Conservation (phyloP, 2,797 vertebrate species). For the Rhynchotus rufescens region DNA sequence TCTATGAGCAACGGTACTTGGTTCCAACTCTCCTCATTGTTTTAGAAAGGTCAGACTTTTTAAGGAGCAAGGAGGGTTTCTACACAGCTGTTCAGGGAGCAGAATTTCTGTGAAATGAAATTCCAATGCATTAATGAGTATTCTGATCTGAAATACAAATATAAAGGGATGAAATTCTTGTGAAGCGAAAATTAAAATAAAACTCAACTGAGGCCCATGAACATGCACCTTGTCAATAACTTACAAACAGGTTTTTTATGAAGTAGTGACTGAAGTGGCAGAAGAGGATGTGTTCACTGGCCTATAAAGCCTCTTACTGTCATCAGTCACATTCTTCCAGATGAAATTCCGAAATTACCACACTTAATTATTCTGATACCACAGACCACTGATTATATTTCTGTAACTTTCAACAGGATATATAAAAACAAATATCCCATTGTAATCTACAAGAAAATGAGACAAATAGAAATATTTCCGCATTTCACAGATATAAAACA, state of each 20-base stretch:
- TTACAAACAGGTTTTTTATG: neutral
- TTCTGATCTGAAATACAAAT: conserved; percentile 18
- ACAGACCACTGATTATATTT: neutral
- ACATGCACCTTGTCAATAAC: neutral
- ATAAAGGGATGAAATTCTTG: neutral
- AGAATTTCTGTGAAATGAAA: neutral
- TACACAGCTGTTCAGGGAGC: neutral
- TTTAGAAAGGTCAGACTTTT: neutral
- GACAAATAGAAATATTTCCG: neutral
- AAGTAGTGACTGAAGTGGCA: neutral
- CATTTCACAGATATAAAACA: neutral
- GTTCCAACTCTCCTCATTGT: neutral
- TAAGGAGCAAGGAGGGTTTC: neutral
- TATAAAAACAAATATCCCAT: neutral
- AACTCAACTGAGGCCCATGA: neutral
- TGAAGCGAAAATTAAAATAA: neutral
- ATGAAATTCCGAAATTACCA: neutral
- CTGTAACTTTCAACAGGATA: neutral
- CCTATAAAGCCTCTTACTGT: neutral
- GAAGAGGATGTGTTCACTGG: neutral
- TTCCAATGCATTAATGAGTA: neutral
- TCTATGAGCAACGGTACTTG: neutral
- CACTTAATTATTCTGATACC: neutral
- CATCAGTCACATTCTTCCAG: neutral
- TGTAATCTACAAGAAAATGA: neutral